A percentile compares a stretch with the other conserved stretches of the same genome.
These are phyloP conservation scores for Gordius sp. DNA, from an alignment of 2,888 invertebrate species.

Conservation along the genomic window DNA sequence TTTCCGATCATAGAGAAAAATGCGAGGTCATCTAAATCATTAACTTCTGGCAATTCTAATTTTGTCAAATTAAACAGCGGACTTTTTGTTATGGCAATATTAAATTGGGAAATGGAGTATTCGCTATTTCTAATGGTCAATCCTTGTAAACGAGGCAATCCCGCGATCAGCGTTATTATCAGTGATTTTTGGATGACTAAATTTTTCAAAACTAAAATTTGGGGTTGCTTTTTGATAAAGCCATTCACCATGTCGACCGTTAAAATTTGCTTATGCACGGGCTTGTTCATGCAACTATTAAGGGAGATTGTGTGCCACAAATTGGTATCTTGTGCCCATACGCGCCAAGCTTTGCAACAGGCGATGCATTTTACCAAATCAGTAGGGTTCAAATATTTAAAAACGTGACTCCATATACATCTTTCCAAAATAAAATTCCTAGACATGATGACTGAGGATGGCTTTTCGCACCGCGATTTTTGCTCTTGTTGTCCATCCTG, in stretches of 20 bases:
- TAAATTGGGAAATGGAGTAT: background rate
- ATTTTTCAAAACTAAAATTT: background rate
- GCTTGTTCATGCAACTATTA: no score
- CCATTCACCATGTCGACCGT: background rate
- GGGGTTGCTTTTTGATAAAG: background rate
- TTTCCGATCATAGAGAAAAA: no score
- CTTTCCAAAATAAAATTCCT: background rate
- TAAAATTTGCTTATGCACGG: no score
- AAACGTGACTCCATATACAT: conserved; percentile 26
- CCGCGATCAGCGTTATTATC: no score
- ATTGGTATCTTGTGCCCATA: conserved; percentile 50
- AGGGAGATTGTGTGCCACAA: conserved; percentile 58
- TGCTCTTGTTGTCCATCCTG: no score
- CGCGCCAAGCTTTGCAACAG: conserved; percentile 66
- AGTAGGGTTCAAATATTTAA: conserved; percentile 27
- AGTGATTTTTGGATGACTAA: no score
- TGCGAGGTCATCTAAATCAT: background rate
- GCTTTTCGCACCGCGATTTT: no score
- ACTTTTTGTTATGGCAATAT: background rate
- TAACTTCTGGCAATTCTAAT: background rate
- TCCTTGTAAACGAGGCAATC: no score
- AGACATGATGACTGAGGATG: no score
- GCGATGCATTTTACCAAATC: conserved; percentile 38
- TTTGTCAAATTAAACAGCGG: background rate
- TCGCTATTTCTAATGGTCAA: no score